Percentiles rank a stretch among this genome's conserved stretches.
Evolutionary conservation across 2,113 vertebrate genomes (phyloP).

Genomic region (Neolamprologus brichardi): DNA sequence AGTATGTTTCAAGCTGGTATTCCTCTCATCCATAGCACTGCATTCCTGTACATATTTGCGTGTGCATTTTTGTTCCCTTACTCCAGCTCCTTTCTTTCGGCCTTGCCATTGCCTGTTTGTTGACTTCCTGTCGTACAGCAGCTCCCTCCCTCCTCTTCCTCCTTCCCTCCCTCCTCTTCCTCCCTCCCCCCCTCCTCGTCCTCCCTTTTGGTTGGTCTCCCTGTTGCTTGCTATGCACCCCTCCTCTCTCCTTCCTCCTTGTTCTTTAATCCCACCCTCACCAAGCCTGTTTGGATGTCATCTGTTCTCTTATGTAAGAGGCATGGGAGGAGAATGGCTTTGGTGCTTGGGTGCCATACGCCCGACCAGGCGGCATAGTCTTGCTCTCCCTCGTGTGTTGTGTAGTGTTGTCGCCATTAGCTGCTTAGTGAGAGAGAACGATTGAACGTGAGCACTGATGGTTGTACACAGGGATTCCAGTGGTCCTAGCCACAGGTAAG

Average conservation of each 20-base stretch:
- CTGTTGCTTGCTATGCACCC: not conserved
- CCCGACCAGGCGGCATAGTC: not conserved
- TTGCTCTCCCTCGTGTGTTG: not conserved
- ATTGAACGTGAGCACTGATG: slow-evolving; percentile 19
- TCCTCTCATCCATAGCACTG: not conserved
- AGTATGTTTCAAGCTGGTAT: not conserved
- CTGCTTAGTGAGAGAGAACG: not conserved
- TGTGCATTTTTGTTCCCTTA: not conserved
- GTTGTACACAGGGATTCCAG: slow-evolving; percentile 32
- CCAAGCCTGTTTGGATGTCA: slow-evolving; percentile 45
- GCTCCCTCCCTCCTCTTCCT: slow-evolving; percentile 28
- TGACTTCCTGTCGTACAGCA: slow-evolving; percentile 48
- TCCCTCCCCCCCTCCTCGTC: slow-evolving; percentile 4
- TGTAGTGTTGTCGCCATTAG: not conserved
- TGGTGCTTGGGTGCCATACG: slow-evolving; percentile 7
- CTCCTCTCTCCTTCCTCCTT: slow-evolving; percentile 9
- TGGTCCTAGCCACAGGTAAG: slow-evolving; percentile 32
- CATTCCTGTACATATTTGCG: not conserved
- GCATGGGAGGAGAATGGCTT: slow-evolving; percentile 16
- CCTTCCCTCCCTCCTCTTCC: not conserved
- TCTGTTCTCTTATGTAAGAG: slow-evolving; percentile 67
- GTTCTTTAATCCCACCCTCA: slow-evolving; percentile 54
- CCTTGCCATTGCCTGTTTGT: slow-evolving; percentile 6
- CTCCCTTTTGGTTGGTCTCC: slow-evolving; percentile 52
- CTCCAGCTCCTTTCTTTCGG: not conserved